Conservation (phyloP, 1,140 invertebrate genomes). For the Drosophila kurseongensis region DNA sequence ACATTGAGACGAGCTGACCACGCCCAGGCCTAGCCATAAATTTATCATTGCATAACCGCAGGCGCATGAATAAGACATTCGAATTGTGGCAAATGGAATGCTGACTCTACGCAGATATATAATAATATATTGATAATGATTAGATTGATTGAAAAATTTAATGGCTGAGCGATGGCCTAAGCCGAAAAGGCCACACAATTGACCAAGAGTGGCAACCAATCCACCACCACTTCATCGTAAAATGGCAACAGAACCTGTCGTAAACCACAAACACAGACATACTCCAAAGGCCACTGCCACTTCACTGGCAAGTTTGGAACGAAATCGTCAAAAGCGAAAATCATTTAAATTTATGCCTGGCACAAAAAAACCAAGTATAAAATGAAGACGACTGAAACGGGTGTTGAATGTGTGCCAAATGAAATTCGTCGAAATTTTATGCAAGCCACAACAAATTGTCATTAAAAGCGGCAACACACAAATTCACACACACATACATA, state of each 20-base stretch:
- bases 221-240: slow-evolving; percentile 11
- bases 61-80: slow-evolving; percentile 46
- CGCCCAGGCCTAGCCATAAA: slow-evolving; percentile 31
- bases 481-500: slow-evolving; percentile 11
- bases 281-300: slow-evolving; percentile 19
- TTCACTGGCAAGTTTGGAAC: slow-evolving; percentile 1
- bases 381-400: slow-evolving; percentile 23
- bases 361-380: slow-evolving; percentile 15
- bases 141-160: slow-evolving; percentile 48
- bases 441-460: slow-evolving; percentile 80
- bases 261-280: slow-evolving; percentile 35
- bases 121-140: slow-evolving; percentile 26
- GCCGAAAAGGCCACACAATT: slow-evolving; percentile 18
- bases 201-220: slow-evolving; percentile 8
- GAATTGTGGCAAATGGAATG: slow-evolving; percentile 19
- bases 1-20: slow-evolving; percentile 11
- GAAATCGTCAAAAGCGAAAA: slow-evolving; percentile 54
- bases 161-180: slow-evolving; percentile 18
- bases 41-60: slow-evolving; percentile 38
- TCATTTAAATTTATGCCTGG: slow-evolving; percentile 75
- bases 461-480: slow-evolving; percentile 68
- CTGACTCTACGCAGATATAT: too few species aligned
- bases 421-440: slow-evolving; percentile 74
- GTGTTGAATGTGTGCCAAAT: slow-evolving; percentile 63
- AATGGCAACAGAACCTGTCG: slow-evolving; percentile 19